phyloP scores from a whole-genome alignment of 2,888 invertebrate genomes.

The Pecten maximus region DNA sequence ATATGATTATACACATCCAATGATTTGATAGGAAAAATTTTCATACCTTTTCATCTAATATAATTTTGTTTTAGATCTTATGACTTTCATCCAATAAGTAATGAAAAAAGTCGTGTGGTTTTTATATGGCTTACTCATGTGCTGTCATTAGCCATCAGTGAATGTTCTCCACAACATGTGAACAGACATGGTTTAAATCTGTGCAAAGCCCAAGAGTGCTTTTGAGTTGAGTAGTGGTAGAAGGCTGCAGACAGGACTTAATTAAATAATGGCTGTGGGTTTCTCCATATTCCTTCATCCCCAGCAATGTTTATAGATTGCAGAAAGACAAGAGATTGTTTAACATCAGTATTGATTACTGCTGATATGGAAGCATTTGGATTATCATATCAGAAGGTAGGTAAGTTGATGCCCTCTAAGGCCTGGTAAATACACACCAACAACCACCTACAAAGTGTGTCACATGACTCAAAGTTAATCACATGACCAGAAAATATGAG shows the following conservation, averaged over 20 bases:
- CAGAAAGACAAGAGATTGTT: background rate
- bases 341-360: constrained; percentile 13
- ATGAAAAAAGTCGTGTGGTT: background rate
- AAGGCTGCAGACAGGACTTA: background rate
- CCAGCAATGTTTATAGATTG: constrained; percentile 2
- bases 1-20: background rate
- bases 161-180: background rate
- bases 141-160: background rate
- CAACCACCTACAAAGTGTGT: background rate
- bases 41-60: background rate
- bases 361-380: background rate
- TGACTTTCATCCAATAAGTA: background rate
- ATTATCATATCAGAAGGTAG: background rate
- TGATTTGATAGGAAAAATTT: background rate
- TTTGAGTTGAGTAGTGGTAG: background rate
- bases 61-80: background rate
- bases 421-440: background rate
- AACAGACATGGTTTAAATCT: background rate
- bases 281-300: background rate
- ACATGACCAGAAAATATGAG: no score
- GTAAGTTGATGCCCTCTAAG: background rate
- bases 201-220: constrained; percentile 6
- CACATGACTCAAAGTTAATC: background rate
- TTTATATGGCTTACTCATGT: background rate
- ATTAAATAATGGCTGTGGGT: constrained; percentile 5